Base-by-base conservation (phyloP, 2,113 vertebrate species). In the Eudorcas thomsonii region DNA sequence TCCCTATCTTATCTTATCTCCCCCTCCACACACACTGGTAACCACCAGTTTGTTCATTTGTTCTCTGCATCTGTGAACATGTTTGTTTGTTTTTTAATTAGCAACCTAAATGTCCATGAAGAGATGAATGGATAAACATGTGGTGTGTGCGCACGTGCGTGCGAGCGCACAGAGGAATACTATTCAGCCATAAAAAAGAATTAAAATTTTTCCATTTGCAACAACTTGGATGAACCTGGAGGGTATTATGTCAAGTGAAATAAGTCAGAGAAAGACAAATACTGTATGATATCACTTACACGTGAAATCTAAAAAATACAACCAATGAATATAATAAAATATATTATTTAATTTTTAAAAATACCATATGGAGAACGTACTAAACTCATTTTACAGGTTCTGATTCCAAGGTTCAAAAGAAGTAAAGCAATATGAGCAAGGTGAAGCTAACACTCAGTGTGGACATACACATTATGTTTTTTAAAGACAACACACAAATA, bases 401-500 rank as follows among this genome's bases (percentile, higher is more conserved):
- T 67, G 26, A 92, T 30, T 62, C 30, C 50, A 55, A 25, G 10
- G 7, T 21, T 91, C 57, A 78, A 52, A 94, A 77, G 28, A 86
- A 57, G 45, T 85, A 36, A 82, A 77, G 54, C 21, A 83, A 57
- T 60, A 8, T 84, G 11, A 96, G 43, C 45, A 64, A 59, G 16
- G 54, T 45, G 54, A 94, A 62, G 50, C 10, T 25, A 55, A 21
- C 62, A 50, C 21, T 77, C 45, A 85, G 2, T 43, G 64, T 8
- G 19, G 36, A 78, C 7, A 3, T 2, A 57, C 7, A 43, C n/a
- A 80, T 83, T 54, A 12, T 19, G 1, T 39, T 83, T n/a, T 54
- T 82, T 4, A 81, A 36, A 89, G 26, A 39, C 15, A 95, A 57
- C 7, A 90, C 13, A 99, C 33, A 81, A 84, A 16, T 13, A 77